Evolutionary conservation across 2,797 vertebrate species (phyloP).

Genomic region (Malurus leucopterus): DNA sequence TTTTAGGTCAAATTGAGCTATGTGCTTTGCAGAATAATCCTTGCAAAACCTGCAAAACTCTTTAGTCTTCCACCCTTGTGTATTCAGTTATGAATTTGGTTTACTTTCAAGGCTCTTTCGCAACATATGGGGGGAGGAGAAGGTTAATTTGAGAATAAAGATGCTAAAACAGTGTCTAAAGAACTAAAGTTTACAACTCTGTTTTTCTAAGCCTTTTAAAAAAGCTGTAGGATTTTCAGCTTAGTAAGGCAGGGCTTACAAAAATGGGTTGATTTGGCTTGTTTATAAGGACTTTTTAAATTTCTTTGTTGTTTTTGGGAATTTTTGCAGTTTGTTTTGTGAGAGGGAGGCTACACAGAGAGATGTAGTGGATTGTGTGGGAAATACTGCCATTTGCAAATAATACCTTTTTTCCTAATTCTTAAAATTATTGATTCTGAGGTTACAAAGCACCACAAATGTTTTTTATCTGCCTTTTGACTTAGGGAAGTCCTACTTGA

Average conservation of each 20-base stretch:
- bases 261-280: background rate
- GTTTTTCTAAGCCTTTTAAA: background rate
- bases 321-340: background rate
- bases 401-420: background rate
- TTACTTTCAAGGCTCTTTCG: background rate
- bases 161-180: background rate
- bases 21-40: background rate
- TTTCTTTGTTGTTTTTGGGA: background rate
- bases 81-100: background rate
- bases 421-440: background rate
- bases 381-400: background rate
- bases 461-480: background rate
- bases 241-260: background rate
- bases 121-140: background rate
- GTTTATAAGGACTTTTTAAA: background rate
- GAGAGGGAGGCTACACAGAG: background rate
- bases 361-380: background rate
- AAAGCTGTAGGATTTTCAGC: background rate
- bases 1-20: background rate
- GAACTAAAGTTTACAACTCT: background rate
- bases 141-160: background rate
- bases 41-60: background rate
- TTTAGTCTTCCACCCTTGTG: background rate
- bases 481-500: background rate
- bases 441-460: background rate